A percentile compares a stretch with the other conserved stretches of the same genome.
Evolutionary conservation across 2,888 invertebrate species (phyloP).

Genomic region (Drosophila pseudotakahashii): DNA sequence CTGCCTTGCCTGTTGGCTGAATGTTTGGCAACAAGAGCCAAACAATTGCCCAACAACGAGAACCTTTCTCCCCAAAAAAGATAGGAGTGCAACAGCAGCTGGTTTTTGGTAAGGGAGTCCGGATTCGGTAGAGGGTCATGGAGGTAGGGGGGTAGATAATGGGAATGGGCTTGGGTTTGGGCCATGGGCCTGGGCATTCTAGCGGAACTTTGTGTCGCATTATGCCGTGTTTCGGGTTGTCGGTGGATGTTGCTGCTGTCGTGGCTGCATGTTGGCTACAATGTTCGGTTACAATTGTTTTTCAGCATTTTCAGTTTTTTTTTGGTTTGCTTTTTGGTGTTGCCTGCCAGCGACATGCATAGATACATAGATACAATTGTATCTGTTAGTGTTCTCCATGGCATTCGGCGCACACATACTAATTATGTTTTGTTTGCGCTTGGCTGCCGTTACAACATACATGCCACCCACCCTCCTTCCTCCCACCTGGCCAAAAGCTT

Average conservation of each 20-base stretch:
- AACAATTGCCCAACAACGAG: conserved; percentile 65
- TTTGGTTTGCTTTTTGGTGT: conserved; percentile 1
- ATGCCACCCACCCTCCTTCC: no score
- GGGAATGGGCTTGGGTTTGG: conserved; percentile 32
- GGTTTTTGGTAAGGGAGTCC: conserved; percentile 3
- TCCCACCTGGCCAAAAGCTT: conserved; percentile 1
- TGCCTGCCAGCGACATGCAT: conserved; percentile 47
- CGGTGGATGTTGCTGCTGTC: conserved; percentile 55
- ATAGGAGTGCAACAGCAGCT: conserved; percentile 53
- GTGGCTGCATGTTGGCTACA: conserved; percentile 71
- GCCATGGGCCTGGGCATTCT: conserved; percentile 64
- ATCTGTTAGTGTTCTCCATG: conserved; percentile 37
- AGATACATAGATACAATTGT: conserved; percentile 56
- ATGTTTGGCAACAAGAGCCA: conserved; percentile 53
- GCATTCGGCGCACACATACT: conserved; percentile 42
- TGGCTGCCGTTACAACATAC: conserved; percentile 47
- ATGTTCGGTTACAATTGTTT: conserved; percentile 63
- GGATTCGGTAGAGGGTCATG: conserved; percentile 9
- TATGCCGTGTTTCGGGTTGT: conserved; percentile 62
- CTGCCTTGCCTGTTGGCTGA: conserved; percentile 34
- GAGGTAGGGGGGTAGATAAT: neutral
- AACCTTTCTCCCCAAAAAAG: conserved; percentile 62
- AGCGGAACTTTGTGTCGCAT: conserved; percentile 77
- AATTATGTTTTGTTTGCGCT: conserved; percentile 72
- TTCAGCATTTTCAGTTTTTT: conserved; percentile 27